Conservation (phyloP, 2,797 vertebrate genomes). For the Pantherophis alleghaniensis region DNA sequence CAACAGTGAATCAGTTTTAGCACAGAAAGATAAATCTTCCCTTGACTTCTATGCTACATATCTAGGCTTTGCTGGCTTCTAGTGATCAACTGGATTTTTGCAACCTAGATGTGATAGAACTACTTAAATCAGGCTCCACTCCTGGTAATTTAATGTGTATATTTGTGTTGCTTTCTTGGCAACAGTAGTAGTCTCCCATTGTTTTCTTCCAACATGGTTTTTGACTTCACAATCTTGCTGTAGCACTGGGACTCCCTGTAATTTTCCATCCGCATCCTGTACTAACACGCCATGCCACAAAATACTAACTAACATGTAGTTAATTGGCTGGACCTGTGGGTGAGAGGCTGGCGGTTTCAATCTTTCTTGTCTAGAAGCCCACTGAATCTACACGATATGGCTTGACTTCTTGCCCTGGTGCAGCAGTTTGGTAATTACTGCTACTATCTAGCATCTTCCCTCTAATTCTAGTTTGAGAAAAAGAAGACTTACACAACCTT, state of each 20-base stretch:
- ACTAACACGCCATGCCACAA: not conserved
- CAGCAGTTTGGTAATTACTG: not conserved
- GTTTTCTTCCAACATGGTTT: not conserved
- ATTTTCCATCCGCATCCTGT: not conserved
- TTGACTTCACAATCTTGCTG: not conserved
- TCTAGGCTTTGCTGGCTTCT: not conserved
- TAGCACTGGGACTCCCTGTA: not conserved
- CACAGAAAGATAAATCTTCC: not conserved
- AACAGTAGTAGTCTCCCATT: not conserved
- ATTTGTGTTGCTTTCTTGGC: not conserved
- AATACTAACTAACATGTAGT: not conserved
- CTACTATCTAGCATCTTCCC: not conserved
- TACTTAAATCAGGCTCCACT: not conserved
- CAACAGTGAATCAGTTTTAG: not conserved
- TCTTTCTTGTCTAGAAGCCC: not conserved
- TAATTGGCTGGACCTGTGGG: not conserved
- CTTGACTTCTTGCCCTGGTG: not conserved
- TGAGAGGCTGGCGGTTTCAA: not conserved
- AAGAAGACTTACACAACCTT: not conserved
- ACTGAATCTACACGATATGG: not conserved
- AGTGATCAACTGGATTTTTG: not conserved
- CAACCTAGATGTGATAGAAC: not conserved
- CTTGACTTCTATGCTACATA: not conserved
- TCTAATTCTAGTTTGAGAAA: not conserved
- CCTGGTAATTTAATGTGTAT: not conserved